These are phyloP conservation scores for Artibeus jamaicensis DNA, from an alignment of 2,797 vertebrate species.

Conservation along the genomic window DNA sequence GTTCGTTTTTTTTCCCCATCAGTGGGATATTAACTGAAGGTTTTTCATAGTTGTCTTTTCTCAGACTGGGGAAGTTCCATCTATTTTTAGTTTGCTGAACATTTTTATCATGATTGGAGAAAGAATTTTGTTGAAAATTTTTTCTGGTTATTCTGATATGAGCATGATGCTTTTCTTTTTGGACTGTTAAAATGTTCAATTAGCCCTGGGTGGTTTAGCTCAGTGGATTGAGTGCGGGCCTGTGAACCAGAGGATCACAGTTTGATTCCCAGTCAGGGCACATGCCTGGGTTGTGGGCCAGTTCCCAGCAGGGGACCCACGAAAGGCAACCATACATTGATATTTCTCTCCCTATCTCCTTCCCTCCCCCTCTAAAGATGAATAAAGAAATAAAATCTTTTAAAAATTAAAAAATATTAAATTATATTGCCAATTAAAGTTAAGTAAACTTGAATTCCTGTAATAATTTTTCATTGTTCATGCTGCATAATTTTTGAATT, in stretches of 20 bases:
- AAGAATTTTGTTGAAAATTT: neutral
- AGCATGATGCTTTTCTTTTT: neutral
- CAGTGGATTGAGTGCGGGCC: no score
- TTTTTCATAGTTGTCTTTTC: neutral
- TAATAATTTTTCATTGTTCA: neutral
- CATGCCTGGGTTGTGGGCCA: no score
- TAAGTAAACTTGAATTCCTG: neutral
- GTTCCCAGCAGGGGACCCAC: no score
- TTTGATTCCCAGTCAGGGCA: no score
- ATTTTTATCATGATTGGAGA: neutral
- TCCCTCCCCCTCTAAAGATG: no score
- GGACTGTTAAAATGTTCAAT: neutral
- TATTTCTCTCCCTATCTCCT: no score
- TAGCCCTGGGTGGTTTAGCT: no score
- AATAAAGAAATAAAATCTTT: no score
- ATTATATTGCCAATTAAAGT: neutral
- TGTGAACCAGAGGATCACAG: no score
- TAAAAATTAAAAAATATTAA: neutral
- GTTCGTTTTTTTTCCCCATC: neutral
- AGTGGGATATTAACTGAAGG: neutral
- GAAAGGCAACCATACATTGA: no score
- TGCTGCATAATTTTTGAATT: neutral
- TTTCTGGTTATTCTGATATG: neutral
- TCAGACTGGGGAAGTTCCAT: neutral
- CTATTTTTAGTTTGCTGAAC: neutral